Percentiles rank a stretch among this genome's conserved stretches.
These are phyloP conservation scores for Pseudanteris insignis DNA, from an alignment of 2,888 invertebrate species.

Conservation along the genomic window DNA sequence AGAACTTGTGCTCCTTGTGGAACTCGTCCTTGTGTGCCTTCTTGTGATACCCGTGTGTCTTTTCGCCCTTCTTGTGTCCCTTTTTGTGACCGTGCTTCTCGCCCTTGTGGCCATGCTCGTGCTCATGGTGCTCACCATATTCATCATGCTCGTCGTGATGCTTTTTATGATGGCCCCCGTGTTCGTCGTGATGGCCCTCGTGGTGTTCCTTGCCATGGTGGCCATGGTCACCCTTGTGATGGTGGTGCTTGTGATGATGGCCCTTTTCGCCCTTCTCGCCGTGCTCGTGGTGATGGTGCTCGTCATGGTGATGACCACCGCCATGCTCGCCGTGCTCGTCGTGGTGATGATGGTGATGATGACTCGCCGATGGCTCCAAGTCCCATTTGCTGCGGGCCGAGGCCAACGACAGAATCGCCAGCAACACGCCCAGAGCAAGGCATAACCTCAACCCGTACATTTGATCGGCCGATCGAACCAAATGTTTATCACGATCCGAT, in stretches of 20 bases:
- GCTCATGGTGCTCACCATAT: constrained; percentile 80
- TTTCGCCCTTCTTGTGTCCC: constrained; percentile 77
- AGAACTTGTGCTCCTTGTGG: constrained; percentile 87
- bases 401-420: constrained; percentile 49
- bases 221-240: constrained; percentile 72
- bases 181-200: constrained; percentile 79
- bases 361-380: constrained; percentile 53
- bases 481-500: background rate
- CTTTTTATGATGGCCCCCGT: constrained; percentile 67
- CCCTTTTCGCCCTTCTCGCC: constrained; percentile 70
- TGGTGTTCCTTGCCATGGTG: constrained; percentile 80
- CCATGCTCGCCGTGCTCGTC: constrained; percentile 80
- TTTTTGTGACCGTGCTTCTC: constrained; percentile 76
- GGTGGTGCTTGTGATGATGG: constrained; percentile 78
- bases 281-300: constrained; percentile 80
- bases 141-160: constrained; percentile 81
- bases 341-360: constrained; percentile 69
- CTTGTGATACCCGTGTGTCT: constrained; percentile 74
- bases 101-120: constrained; percentile 81
- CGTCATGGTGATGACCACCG: constrained; percentile 81
- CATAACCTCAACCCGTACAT: constrained; percentile 49
- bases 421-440: constrained; percentile 51
- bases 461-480: no score
- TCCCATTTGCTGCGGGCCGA: constrained; percentile 48
- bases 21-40: constrained; percentile 89